These are phyloP conservation scores for Eupithecia tripunctaria DNA, from an alignment of 2,888 invertebrate genomes.

Conservation along the genomic window DNA sequence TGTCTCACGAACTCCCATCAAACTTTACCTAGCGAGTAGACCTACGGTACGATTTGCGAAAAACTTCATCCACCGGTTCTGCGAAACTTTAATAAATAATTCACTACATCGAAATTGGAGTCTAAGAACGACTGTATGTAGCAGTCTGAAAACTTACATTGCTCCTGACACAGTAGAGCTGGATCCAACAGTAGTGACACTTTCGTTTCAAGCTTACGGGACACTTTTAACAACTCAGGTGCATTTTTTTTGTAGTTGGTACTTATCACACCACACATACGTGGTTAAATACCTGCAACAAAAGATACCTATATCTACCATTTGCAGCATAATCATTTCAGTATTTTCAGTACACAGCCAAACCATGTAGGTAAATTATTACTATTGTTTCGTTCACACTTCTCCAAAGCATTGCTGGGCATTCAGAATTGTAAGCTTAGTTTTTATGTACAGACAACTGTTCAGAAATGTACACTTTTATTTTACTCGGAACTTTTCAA, in stretches of 20 bases:
- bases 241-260: not conserved
- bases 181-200: not conserved
- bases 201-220: not conserved
- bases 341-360: not conserved
- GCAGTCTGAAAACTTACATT: slow-evolving; percentile 66
- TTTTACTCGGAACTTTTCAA: too few relatives aligned
- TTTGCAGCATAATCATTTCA: not conserved
- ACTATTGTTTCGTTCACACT: not conserved
- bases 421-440: not conserved
- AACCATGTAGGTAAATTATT: not conserved
- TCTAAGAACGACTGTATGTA: slow-evolving; percentile 51
- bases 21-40: slow-evolving; percentile 18
- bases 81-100: slow-evolving; percentile 43
- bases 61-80: slow-evolving; percentile 27
- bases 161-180: slow-evolving; percentile 43
- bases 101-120: slow-evolving; percentile 43
- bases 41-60: slow-evolving; percentile 21
- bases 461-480: too few relatives aligned
- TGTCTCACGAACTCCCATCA: slow-evolving; percentile 9
- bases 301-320: too few relatives aligned
- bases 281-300: too few relatives aligned
- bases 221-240: not conserved
- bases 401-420: not conserved
- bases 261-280: not conserved
- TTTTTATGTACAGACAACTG: too few relatives aligned